Evolutionary conservation across 2,888 invertebrate species (phyloP).

Genomic region (Acrobasis consociella): DNA sequence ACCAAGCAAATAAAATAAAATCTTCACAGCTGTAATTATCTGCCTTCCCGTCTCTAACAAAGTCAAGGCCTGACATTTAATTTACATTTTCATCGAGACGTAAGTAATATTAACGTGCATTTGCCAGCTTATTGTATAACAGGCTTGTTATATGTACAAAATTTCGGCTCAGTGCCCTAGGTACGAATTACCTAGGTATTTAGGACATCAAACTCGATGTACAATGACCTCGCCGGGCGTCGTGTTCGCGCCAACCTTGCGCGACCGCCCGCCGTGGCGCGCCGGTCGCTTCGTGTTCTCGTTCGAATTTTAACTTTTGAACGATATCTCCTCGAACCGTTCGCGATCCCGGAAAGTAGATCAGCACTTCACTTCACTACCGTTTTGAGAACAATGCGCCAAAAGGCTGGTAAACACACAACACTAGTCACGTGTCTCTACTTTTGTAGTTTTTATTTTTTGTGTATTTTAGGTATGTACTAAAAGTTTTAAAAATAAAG

Average conservation of each 20-base stretch:
- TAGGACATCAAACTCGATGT: conserved; percentile 73
- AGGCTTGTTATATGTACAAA: neutral
- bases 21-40: neutral
- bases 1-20: neutral
- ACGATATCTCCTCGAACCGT: conserved; percentile 35
- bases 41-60: neutral
- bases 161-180: conserved; percentile 36
- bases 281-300: conserved; percentile 43
- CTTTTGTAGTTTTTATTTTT: too few relatives aligned
- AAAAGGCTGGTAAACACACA: neutral
- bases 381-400: neutral
- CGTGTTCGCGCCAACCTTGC: conserved; percentile 68
- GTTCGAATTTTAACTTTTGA: conserved; percentile 49
- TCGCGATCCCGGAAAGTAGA: conserved; percentile 40
- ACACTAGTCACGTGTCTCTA: too few relatives aligned
- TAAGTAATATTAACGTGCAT: neutral
- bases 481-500: too few relatives aligned
- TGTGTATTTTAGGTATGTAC: too few relatives aligned
- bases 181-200: conserved; percentile 62
- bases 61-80: neutral
- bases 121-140: neutral
- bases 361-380: neutral
- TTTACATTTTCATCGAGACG: neutral
- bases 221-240: conserved; percentile 69
- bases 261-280: conserved; percentile 44